Evolutionary conservation across 2,888 invertebrate genomes (phyloP).

Genomic region (Pseudoips prasinana): DNA sequence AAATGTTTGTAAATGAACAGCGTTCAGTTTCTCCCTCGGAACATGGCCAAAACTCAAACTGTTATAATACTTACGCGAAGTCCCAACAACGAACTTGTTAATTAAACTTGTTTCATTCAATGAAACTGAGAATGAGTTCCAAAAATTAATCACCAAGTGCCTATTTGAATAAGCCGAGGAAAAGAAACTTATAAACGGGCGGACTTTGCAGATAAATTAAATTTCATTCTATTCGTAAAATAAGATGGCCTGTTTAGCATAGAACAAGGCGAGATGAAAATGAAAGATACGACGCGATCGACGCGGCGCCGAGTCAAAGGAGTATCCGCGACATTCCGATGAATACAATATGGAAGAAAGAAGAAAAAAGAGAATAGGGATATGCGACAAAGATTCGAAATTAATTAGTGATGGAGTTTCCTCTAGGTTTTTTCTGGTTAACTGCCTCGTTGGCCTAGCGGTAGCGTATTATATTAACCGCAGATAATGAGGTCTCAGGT

Average conservation of each 20-base stretch:
- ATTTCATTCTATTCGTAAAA: constrained; percentile 67
- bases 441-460: no score
- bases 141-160: constrained; percentile 66
- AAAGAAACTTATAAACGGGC: constrained; percentile 64
- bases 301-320: constrained; percentile 13
- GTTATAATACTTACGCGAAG: constrained; percentile 42
- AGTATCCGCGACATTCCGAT: constrained; percentile 3
- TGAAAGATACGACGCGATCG: constrained; percentile 43
- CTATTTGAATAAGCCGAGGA: constrained; percentile 63
- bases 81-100: constrained; percentile 62
- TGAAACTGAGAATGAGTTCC: constrained; percentile 68
- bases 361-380: no score
- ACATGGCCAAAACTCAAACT: constrained; percentile 34
- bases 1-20: constrained; percentile 24
- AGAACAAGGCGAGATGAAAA: constrained; percentile 68
- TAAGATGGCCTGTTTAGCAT: constrained; percentile 61
- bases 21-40: constrained; percentile 14
- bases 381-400: no score
- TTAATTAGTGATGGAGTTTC: no score
- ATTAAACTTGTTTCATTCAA: constrained; percentile 75
- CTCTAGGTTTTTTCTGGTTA: no score
- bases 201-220: constrained; percentile 62
- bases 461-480: no score
- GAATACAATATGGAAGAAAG: constrained; percentile 4
- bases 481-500: no score